These are phyloP conservation scores for Acridotheres tristis DNA, from an alignment of 2,797 vertebrate species.

Conservation along the genomic window DNA sequence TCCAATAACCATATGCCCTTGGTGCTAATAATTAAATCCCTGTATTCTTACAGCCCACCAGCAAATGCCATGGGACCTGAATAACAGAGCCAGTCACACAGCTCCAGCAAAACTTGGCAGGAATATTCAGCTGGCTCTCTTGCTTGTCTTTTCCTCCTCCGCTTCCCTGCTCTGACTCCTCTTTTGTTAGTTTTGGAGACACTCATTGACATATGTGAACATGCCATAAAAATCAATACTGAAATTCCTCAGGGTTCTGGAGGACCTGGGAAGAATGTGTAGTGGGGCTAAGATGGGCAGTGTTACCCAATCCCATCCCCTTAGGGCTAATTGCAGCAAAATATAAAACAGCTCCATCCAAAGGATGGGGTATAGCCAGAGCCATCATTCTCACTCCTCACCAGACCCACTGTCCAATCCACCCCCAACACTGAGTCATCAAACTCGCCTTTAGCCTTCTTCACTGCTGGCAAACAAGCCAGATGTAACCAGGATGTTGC, in stretches of 20 bases:
- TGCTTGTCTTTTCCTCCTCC: neutral
- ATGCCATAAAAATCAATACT: neutral
- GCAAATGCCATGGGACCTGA: constrained; percentile 4
- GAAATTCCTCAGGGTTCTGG: neutral
- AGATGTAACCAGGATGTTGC: neutral
- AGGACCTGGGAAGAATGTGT: constrained; percentile 5
- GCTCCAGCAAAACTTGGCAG: constrained; percentile 39
- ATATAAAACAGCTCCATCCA: constrained; percentile 21
- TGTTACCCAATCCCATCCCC: neutral
- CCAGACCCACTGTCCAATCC: neutral
- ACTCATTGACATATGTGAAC: neutral
- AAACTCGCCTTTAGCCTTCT: neutral
- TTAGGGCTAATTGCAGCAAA: constrained; percentile 20
- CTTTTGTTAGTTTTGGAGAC: constrained; percentile 67
- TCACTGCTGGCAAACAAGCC: neutral
- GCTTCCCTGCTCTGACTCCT: neutral
- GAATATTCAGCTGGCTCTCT: neutral
- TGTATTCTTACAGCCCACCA: neutral
- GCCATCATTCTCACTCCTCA: neutral
- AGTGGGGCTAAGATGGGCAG: neutral
- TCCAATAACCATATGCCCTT: neutral
- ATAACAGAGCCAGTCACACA: neutral
- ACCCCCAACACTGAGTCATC: constrained; percentile 12
- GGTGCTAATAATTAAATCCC: neutral
- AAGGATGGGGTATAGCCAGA: neutral